These are phyloP conservation scores for Periparus ater DNA, from an alignment of 2,797 vertebrate genomes.

Conservation along the genomic window DNA sequence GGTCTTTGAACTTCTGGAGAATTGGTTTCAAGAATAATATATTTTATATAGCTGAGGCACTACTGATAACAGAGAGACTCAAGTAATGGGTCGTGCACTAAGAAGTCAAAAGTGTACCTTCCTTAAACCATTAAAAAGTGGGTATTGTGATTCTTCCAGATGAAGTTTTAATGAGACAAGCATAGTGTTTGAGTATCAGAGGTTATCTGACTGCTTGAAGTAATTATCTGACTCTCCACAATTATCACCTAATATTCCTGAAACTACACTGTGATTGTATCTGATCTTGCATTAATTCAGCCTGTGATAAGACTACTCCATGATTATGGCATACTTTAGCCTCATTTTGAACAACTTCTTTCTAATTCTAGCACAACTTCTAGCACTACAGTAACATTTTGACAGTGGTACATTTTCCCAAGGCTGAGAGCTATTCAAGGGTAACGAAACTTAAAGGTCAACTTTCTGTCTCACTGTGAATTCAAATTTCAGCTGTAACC, in stretches of 20 bases:
- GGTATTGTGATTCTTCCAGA: not conserved
- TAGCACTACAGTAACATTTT: not conserved
- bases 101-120: not conserved
- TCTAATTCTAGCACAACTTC: not conserved
- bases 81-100: not conserved
- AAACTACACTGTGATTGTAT: not conserved
- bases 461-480: not conserved
- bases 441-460: constrained; percentile 12
- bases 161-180: not conserved
- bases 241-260: not conserved
- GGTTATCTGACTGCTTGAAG: not conserved
- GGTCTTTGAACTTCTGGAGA: not conserved
- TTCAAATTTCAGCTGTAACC: constrained; percentile 26
- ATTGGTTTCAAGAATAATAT: not conserved
- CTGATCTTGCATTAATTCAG: not conserved
- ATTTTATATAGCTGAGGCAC: not conserved
- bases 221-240: not conserved
- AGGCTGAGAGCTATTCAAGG: not conserved
- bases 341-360: not conserved
- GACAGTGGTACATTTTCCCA: not conserved
- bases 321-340: not conserved
- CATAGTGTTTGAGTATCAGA: not conserved
- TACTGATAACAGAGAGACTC: not conserved
- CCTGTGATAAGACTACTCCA: not conserved
- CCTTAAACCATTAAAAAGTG: not conserved